Base-by-base conservation (phyloP, 1,140 invertebrate genomes). In the Philotrypesis tridentata region DNA sequence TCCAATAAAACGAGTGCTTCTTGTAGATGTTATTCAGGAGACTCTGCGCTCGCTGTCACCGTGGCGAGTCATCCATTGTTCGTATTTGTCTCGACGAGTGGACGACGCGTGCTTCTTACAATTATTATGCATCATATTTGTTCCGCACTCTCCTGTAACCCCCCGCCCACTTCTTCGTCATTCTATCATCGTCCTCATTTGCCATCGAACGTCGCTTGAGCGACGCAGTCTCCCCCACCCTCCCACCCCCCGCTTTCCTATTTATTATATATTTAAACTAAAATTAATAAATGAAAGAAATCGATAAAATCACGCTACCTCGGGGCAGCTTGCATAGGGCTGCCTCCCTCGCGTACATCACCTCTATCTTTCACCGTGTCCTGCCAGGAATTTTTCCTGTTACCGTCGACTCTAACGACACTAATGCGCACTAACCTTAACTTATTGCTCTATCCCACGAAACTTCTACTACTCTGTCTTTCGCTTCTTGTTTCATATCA, bases 351-450 rank as follows among this genome's bases (percentile, higher is more conserved):
- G 43, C n/a, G 14, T 21, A 43, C 68, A 6, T 27, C 33, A 70
- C 65, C 33, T 70, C 60, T 27, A 25, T 29, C 27, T 29, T 17
- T 27, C 31, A 68, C 14, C 6, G 78, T 79, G n/a, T n/a, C n/a
- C n/a, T 79, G 68, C 78, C 60, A 79, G 17, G 21, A n/a, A 21
- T 25, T 33, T 70, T n/a, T 33, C 14, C 27, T 70, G 23, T 79
- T 70, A 5, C 21, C 21, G 48, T 55, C 48, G 21, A n/a, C 7
- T 55, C 48, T 71, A 12, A 60, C 60, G 43, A 71, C 48, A 61
- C 78, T 79, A 72, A 80, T 75, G 73, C 80, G 55, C 74, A 77
- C 74, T 82, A 76, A 82, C 73, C 48, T 71, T 82, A 82, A 82
- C 80, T 82, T 82, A 82, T 82, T 82, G 74, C 74, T 82, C 60